Conservation (phyloP, 2,888 invertebrate species). For the Cinara cedri region DNA sequence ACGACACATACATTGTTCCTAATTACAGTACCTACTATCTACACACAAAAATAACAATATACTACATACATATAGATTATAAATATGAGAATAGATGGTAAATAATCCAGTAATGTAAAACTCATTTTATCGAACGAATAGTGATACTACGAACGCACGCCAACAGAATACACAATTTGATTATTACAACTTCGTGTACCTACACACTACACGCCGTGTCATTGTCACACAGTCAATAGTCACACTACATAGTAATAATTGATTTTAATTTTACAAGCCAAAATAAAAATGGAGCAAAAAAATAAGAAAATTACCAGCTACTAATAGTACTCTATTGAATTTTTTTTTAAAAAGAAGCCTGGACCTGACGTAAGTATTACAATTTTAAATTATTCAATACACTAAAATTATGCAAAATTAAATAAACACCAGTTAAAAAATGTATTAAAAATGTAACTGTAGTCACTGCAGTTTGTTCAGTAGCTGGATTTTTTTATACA, state of each 20-base stretch:
- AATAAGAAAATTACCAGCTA: constrained; percentile 3
- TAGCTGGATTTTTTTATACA: no score
- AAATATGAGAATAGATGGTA: no score
- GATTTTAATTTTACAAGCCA: no score
- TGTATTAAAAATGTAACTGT: no score
- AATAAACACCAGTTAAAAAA: no score
- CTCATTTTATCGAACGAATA: not conserved
- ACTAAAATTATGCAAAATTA: no score
- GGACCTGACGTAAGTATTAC: no score
- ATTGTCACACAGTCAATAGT: not conserved
- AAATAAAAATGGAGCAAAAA: not conserved
- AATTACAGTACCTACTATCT: not conserved
- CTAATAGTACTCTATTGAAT: not conserved
- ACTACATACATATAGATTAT: not conserved
- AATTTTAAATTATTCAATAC: no score
- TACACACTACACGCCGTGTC: not conserved
- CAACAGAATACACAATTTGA: not conserved
- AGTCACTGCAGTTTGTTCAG: no score
- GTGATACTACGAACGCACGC: not conserved
- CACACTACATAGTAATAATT: not conserved
- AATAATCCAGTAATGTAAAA: not conserved
- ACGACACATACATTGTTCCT: not conserved
- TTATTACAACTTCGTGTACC: not conserved
- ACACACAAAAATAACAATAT: no score
- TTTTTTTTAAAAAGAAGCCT: no score